phyloP scores from a whole-genome alignment of 2,888 invertebrate genomes.

The Scelioninae gen. 2 region DNA sequence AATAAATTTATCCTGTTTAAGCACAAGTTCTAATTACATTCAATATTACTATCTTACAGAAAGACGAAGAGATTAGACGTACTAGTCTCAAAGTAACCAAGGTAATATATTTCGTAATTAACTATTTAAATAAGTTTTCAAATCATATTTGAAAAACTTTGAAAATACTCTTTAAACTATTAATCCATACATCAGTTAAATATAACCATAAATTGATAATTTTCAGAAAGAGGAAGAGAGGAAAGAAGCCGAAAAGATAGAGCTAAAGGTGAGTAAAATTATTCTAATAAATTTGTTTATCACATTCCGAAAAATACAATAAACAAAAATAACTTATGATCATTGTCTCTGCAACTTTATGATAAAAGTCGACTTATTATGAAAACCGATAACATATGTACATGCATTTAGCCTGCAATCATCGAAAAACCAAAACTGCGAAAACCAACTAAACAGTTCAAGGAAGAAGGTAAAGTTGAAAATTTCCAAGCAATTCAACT shows the following conservation, averaged over 20 bases:
- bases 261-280: constrained; percentile 74
- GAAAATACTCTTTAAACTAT: not conserved
- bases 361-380: not conserved
- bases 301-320: no score
- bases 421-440: constrained; percentile 75
- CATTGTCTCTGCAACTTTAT: no score
- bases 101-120: constrained; percentile 58
- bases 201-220: constrained; percentile 7
- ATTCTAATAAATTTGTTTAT: no score
- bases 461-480: constrained; percentile 76
- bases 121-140: not conserved
- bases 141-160: no score
- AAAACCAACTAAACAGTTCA: constrained; percentile 73
- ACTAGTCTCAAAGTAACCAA: constrained; percentile 68
- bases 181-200: no score
- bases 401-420: constrained; percentile 69
- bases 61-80: constrained; percentile 68
- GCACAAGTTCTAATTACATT: not conserved
- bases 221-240: constrained; percentile 68
- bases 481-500: constrained; percentile 79
- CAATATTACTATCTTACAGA: constrained; percentile 62
- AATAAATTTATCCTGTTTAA: no score
- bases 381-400: constrained; percentile 35
- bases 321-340: no score
- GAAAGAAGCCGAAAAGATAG: constrained; percentile 70